Conservation (phyloP, 2,888 invertebrate species). For the Electrophaes corylata region DNA sequence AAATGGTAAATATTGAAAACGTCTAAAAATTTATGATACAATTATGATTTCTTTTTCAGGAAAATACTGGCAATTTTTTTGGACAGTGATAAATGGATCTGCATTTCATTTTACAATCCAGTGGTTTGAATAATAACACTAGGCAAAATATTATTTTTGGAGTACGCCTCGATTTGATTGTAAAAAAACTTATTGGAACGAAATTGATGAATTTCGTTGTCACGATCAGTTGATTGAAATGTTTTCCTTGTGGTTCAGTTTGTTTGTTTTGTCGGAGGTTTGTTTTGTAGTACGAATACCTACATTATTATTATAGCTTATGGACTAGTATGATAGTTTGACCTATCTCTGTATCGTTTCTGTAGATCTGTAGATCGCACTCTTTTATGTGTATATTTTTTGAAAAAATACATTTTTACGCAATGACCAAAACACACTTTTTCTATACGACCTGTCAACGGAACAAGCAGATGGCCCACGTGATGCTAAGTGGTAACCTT, state of each 20-base stretch:
- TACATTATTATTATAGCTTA: too few relatives aligned
- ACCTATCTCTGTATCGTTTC: too few relatives aligned
- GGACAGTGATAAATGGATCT: conserved; percentile 41
- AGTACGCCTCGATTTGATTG: conserved; percentile 11
- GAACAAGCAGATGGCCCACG: too few relatives aligned
- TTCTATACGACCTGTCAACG: too few relatives aligned
- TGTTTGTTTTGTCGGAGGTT: background rate
- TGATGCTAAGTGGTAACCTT: too few relatives aligned
- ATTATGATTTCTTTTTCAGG: background rate
- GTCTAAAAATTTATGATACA: background rate
- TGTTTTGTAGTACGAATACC: background rate
- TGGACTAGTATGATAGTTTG: too few relatives aligned
- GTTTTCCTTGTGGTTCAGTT: conserved; percentile 10
- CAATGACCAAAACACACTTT: too few relatives aligned
- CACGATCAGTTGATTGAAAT: conserved; percentile 9
- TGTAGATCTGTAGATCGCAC: too few relatives aligned
- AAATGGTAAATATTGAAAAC: background rate
- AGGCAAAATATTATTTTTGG: conserved; percentile 35
- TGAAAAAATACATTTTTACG: too few relatives aligned
- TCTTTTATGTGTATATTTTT: too few relatives aligned
- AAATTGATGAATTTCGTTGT: conserved; percentile 24
- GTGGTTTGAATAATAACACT: conserved; percentile 57
- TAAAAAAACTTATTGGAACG: conserved; percentile 15
- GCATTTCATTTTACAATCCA: conserved; percentile 54
- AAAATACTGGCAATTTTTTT: conserved; percentile 5